These are phyloP conservation scores for Ailuropoda melanoleuca DNA, from an alignment of 2,113 vertebrate genomes.

Conservation along the genomic window DNA sequence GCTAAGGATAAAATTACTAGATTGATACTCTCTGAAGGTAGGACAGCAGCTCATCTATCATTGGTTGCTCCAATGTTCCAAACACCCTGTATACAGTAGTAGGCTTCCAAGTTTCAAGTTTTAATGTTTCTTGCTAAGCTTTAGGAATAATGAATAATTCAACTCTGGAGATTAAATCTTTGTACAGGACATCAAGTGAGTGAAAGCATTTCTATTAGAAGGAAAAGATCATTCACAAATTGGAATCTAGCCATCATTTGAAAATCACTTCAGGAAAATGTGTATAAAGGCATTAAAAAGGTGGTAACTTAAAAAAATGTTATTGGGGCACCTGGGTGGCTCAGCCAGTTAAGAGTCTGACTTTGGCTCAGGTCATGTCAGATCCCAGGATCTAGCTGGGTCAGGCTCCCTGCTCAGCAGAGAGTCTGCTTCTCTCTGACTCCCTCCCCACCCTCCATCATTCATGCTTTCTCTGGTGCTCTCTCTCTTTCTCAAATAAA, in stretches of 20 bases:
- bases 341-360: neutral
- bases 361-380: neutral
- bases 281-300: neutral
- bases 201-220: neutral
- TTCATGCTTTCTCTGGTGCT: neutral
- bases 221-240: neutral
- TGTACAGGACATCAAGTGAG: neutral
- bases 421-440: neutral
- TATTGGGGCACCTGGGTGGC: neutral
- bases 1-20: neutral
- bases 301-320: neutral
- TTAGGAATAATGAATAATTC: neutral
- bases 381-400: neutral
- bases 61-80: neutral
- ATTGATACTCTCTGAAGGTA: neutral
- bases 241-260: neutral
- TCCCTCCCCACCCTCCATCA: too few species aligned
- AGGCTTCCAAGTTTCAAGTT: neutral
- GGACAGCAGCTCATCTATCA: neutral
- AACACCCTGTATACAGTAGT: neutral
- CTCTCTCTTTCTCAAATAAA: neutral
- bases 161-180: neutral
- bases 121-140: neutral
- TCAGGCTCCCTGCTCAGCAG: neutral
- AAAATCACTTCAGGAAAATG: neutral